These are phyloP conservation scores for Salvelinus namaycush DNA, from an alignment of 2,113 vertebrate genomes.

Conservation along the genomic window DNA sequence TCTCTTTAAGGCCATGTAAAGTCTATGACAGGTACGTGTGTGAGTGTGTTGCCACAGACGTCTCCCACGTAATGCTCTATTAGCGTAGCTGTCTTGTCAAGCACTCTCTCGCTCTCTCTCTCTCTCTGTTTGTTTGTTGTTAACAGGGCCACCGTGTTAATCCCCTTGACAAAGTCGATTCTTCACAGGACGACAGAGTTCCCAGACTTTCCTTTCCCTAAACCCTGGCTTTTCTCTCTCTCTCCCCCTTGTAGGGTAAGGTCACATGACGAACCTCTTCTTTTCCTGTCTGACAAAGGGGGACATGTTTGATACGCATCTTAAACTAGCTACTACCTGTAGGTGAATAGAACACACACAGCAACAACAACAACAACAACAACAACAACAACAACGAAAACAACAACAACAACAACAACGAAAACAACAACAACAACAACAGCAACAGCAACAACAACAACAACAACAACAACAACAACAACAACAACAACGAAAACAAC, in stretches of 20 bases:
- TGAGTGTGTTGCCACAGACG: slow-evolving; percentile 7
- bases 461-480: no score
- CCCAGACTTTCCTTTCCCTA: not conserved
- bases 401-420: no score
- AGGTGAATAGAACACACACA: no score
- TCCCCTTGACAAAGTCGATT: slow-evolving; percentile 33
- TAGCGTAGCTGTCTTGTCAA: slow-evolving; percentile 26
- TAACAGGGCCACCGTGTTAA: slow-evolving; percentile 39
- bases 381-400: no score
- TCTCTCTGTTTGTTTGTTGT: not conserved
- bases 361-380: no score
- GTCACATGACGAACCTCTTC: not conserved
- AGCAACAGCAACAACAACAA: no score
- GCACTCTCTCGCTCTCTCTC: not conserved
- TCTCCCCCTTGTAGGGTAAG: no score
- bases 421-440: no score
- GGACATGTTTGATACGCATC: not conserved
- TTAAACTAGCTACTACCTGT: no score
- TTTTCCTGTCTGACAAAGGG: not conserved
- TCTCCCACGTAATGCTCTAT: not conserved
- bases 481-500: no score
- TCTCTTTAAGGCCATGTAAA: slow-evolving; percentile 38
- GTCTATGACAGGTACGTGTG: slow-evolving; percentile 20
- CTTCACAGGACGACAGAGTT: slow-evolving; percentile 2
- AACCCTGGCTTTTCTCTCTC: not conserved